phyloP scores from a whole-genome alignment of 2,113 vertebrate genomes.

The Onychostruthus taczanowskii region DNA sequence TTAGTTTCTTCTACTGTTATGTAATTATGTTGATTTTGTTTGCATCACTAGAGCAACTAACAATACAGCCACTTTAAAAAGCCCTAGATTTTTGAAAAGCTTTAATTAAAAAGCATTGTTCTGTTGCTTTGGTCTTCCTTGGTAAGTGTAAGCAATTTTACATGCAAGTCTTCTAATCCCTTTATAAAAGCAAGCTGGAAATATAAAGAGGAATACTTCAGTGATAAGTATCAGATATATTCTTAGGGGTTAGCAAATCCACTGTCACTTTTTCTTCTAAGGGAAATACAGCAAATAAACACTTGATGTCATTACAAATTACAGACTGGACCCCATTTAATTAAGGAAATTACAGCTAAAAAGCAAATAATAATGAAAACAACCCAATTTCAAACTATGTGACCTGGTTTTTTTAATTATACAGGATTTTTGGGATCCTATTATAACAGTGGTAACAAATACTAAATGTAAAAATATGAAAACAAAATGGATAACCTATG shows the following conservation, averaged over 20 bases:
- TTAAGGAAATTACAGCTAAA: not conserved
- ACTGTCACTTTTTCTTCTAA: not conserved
- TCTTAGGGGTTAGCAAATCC: not conserved
- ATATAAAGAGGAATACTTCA: not conserved
- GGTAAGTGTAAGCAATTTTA: not conserved
- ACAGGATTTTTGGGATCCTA: not conserved
- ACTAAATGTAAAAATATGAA: not conserved
- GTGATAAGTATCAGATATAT: not conserved
- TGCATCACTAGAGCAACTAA: not conserved
- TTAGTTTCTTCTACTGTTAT: not conserved
- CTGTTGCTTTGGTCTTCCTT: not conserved
- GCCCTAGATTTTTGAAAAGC: not conserved
- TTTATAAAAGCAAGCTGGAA: not conserved
- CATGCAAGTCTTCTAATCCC: not conserved
- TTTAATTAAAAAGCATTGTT: not conserved
- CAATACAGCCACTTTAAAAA: not conserved
- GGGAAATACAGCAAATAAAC: not conserved
- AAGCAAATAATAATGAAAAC: not conserved
- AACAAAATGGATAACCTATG: not conserved
- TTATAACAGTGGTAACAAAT: not conserved
- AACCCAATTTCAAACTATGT: not conserved
- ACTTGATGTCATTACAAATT: not conserved
- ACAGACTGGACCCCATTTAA: not conserved
- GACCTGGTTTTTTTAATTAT: not conserved
- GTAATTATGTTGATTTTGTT: not conserved